Conservation (phyloP, 2,888 invertebrate genomes). For the Lithophane leautieri region DNA sequence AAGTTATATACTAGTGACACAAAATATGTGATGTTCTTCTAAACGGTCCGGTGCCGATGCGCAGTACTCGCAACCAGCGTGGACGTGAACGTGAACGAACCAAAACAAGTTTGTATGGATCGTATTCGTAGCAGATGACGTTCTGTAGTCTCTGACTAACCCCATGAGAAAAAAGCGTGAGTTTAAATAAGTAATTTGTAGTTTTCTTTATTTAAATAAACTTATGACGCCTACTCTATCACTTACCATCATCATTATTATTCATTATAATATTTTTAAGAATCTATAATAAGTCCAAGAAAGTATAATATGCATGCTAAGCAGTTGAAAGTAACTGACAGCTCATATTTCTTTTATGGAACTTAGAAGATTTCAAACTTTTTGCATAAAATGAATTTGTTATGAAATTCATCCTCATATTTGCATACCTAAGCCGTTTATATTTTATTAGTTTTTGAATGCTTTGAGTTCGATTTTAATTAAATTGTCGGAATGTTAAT, state of each 20-base stretch:
- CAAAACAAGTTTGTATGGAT: too few species aligned
- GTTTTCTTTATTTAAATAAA: background rate
- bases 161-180: too few species aligned
- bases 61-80: too few species aligned
- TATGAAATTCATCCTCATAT: background rate
- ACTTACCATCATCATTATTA: background rate
- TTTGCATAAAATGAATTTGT: background rate
- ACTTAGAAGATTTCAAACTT: background rate
- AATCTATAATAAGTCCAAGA: background rate
- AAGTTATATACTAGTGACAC: too few species aligned
- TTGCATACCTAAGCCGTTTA: background rate
- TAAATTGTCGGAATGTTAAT: constrained; percentile 1
- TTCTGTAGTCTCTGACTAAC: too few species aligned
- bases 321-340: background rate
- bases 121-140: too few species aligned
- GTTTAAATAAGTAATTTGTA: background rate
- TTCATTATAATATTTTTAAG: background rate
- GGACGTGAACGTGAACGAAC: too few species aligned
- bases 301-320: background rate
- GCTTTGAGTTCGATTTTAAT: background rate
- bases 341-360: background rate
- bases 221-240: background rate
- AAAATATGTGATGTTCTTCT: too few species aligned
- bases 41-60: too few species aligned
- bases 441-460: background rate